A percentile compares a stretch with the other conserved stretches of the same genome.
These are phyloP conservation scores for Sycophaga agraensis DNA, from an alignment of 1,140 invertebrate genomes.

Conservation along the genomic window DNA sequence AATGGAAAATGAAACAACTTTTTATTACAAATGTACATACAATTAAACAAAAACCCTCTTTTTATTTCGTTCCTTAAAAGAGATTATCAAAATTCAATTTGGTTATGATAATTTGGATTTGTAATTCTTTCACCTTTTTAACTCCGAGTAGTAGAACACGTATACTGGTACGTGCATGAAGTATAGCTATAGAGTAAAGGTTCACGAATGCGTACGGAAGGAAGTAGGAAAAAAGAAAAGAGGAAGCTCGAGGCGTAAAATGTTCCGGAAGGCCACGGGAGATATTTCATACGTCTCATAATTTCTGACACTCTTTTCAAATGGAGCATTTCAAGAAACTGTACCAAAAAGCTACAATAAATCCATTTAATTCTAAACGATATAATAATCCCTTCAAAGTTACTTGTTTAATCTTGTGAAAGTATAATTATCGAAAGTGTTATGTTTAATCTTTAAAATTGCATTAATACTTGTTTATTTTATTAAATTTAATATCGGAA, in stretches of 20 bases:
- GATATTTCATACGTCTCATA: constrained; percentile 23
- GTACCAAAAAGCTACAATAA: not conserved
- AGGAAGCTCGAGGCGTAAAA: constrained; percentile 21
- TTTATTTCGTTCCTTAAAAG: no score
- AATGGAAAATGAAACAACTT: no score
- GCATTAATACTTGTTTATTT: no score
- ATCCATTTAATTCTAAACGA: not conserved
- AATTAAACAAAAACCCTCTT: no score
- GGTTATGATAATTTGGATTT: constrained; percentile 1
- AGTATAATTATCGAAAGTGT: no score
- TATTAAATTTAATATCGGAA: no score
- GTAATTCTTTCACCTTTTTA: constrained; percentile 1
- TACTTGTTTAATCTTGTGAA: no score
- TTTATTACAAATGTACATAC: no score
- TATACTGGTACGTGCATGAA: constrained; percentile 7
- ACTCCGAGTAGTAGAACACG: not conserved
- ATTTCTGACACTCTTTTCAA: constrained; percentile 25
- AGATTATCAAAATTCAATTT: not conserved
- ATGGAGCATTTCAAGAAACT: constrained; percentile 2
- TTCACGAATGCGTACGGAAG: constrained; percentile 7
- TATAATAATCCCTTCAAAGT: no score
- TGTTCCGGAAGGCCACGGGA: constrained; percentile 10
- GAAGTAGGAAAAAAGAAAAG: constrained; percentile 12
- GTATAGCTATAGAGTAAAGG: constrained; percentile 2
- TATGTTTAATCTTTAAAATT: no score